Base-by-base conservation (phyloP, 2,797 vertebrate species). In the Poecile montanus region DNA sequence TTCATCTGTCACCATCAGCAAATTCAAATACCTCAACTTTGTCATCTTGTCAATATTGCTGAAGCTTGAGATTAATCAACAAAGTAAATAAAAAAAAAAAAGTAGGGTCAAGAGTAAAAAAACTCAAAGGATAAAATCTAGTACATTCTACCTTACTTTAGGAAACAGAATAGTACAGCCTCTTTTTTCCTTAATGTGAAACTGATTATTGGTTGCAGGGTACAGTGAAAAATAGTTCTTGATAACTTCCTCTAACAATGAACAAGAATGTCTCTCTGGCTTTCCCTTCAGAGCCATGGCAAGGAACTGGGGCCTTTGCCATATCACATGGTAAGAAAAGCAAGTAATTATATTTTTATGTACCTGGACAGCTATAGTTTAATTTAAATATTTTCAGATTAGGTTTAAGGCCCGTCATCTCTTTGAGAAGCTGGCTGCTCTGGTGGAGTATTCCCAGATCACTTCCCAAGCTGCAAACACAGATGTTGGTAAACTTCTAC, bases 241-340 rank as follows among this genome's bases (percentile, higher is more conserved):
- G 9, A 0, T 36, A 38, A 17, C 19, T 21, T 54, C 13, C 25
- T 86, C 17, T 47, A 47, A 23, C 10, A 38, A 12, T 8, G n/a
- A 68, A 32, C 14, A 57, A 27, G 66, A 51, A 30, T 9, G 2
- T 17, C 10, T 36, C 4, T 27, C 13, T 48, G 25, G 3, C 7
- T 57, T 86, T 94, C 19, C 34, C 30, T 98, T 78, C 74, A 99
- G 99, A 99, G 99, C 9, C 98, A 98, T 25, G 98, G 99, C 93
- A 99, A 98, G 95, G 98, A 98, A 95, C 95, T 99, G 57, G 98
- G 98, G 58, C 98, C 98, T 53, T 97, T 99, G 62, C 98, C 98
- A 25, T 58, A 96, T 73, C 96, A 98, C 36, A 98, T 98, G 93
- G 97, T 99, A 73, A 98, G 96, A 99, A 98, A 98, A 98, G 98